These are phyloP conservation scores for Melanocharis versteri DNA, from an alignment of 2,113 vertebrate species.

Conservation along the genomic window DNA sequence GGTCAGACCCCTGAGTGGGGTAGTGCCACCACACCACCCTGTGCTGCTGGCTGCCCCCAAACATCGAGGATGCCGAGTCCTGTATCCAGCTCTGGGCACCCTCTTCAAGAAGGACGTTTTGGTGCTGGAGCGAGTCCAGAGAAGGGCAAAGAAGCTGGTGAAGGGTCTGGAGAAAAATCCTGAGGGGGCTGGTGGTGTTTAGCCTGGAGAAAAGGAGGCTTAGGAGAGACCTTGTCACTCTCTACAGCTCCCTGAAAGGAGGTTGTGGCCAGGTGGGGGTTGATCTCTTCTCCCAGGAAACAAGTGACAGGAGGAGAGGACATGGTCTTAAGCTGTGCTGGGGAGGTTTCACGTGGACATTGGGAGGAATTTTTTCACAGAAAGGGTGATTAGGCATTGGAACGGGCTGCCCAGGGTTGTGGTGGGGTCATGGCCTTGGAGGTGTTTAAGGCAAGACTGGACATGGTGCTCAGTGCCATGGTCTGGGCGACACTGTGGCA, in stretches of 20 bases:
- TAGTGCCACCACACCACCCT: background rate
- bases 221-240: background rate
- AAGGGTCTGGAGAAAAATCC: background rate
- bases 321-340: background rate
- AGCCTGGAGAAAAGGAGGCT: background rate
- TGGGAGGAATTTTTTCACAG: background rate
- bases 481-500: background rate
- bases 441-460: background rate
- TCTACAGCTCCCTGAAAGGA: background rate
- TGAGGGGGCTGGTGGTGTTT: background rate
- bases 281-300: background rate
- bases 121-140: background rate
- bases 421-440: background rate
- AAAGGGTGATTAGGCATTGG: background rate
- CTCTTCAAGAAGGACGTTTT: background rate
- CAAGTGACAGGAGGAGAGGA: background rate
- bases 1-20: accelerated
- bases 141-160: background rate
- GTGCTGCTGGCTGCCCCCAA: background rate
- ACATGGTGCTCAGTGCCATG: background rate
- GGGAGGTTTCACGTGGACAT: background rate
- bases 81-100: background rate
- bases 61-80: accelerated
- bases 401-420: background rate
- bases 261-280: background rate